Percentiles rank a stretch among this genome's conserved stretches.
These are phyloP conservation scores for Eumeta japonica DNA, from an alignment of 1,140 invertebrate species.

Conservation along the genomic window DNA sequence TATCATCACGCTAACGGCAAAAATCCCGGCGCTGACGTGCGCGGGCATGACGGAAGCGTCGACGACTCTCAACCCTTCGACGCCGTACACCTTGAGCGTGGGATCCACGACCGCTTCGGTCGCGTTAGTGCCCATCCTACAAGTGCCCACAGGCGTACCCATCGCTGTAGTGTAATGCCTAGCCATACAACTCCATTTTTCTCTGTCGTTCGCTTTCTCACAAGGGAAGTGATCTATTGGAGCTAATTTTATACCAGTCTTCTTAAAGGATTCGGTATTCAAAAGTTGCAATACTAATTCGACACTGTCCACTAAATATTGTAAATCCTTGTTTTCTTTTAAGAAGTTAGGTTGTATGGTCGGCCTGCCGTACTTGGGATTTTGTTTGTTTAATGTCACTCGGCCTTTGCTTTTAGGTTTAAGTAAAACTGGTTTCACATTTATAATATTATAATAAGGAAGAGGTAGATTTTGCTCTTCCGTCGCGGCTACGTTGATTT, in stretches of 20 bases:
- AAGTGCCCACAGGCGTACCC: constrained; percentile 58
- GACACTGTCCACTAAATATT: constrained; percentile 76
- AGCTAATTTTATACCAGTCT: constrained; percentile 41
- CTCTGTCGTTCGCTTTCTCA: constrained; percentile 43
- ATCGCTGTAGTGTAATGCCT: constrained; percentile 67
- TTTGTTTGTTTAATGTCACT: constrained; percentile 73
- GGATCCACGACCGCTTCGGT: constrained; percentile 59
- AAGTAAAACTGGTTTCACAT: constrained; percentile 76
- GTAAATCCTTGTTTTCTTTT: constrained; percentile 75
- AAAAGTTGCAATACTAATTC: constrained; percentile 64
- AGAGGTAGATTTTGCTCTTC: constrained; percentile 42
- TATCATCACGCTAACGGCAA: constrained; percentile 56
- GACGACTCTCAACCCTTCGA: constrained; percentile 50
- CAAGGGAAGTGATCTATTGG: constrained; percentile 47
- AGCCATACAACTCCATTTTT: constrained; percentile 67
- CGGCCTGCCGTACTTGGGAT: constrained; percentile 83
- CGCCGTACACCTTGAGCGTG: constrained; percentile 46
- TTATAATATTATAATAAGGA: constrained; percentile 48
- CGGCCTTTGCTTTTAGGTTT: constrained; percentile 76
- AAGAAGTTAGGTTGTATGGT: constrained; percentile 90
- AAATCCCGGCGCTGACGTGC: constrained; percentile 51
- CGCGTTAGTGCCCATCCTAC: constrained; percentile 59
- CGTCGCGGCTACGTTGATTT: constrained; percentile 36
- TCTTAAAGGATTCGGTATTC: constrained; percentile 46
- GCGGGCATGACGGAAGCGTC: constrained; percentile 57